Percentiles rank a stretch among this genome's conserved stretches.
phyloP scores from a whole-genome alignment of 2,113 vertebrate genomes.

The Saimiri boliviensis region DNA sequence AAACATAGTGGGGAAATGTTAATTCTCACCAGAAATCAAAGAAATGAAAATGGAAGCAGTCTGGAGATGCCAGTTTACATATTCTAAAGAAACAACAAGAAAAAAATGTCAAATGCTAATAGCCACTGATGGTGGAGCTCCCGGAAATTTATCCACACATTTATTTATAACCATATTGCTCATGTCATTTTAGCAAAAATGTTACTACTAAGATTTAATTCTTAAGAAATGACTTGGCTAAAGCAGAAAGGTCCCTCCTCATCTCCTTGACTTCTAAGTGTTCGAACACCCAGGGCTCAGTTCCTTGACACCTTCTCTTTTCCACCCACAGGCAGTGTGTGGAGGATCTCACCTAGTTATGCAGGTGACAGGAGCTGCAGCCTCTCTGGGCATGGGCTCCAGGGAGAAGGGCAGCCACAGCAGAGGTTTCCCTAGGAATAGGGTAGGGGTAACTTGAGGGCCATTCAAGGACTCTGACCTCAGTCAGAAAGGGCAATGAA shows the following conservation, averaged over 20 bases:
- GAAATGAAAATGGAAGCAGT: slow-evolving; percentile 51
- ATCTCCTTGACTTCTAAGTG: not conserved
- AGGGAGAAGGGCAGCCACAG: not conserved
- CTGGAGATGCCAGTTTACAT: slow-evolving; percentile 37
- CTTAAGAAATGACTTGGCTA: not conserved
- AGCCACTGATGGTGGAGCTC: not conserved
- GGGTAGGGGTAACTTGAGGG: not conserved
- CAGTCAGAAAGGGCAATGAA: not conserved
- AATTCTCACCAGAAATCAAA: slow-evolving; percentile 61
- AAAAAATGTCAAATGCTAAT: not conserved
- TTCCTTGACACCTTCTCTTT: not conserved
- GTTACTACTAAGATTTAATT: not conserved
- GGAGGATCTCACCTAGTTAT: not conserved
- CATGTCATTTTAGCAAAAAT: not conserved
- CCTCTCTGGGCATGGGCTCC: not conserved
- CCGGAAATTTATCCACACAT: not conserved
- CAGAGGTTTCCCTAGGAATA: not conserved
- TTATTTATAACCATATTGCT: not conserved
- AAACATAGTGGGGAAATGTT: slow-evolving; percentile 24
- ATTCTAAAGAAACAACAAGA: not conserved
- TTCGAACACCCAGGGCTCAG: not conserved
- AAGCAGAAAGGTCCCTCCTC: not conserved
- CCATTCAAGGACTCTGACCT: not conserved
- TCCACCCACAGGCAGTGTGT: not conserved
- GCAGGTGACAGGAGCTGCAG: too few relatives aligned